Evolutionary conservation across 2,113 vertebrate species (phyloP).

Genomic region (Seriola quinqueradiata): DNA sequence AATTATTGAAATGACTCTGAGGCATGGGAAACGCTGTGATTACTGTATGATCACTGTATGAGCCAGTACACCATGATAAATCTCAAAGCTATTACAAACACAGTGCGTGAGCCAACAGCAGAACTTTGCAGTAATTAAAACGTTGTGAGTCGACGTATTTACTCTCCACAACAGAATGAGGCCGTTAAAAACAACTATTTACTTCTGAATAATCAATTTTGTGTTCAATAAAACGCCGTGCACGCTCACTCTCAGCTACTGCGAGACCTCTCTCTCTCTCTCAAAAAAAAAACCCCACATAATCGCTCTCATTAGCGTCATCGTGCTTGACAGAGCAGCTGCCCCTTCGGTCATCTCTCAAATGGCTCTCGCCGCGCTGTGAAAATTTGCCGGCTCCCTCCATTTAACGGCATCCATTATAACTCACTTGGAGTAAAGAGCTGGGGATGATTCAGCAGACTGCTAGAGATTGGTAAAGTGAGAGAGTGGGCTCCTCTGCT

Average conservation of each 20-base stretch:
- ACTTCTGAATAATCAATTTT: slow-evolving; percentile 14
- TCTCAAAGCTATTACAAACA: slow-evolving; percentile 4
- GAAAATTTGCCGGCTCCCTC: slow-evolving; percentile 38
- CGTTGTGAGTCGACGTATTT: background rate
- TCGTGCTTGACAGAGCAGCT: slow-evolving; percentile 38
- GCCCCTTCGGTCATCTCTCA: slow-evolving; percentile 17
- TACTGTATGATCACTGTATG: background rate
- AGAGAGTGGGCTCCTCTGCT: slow-evolving; percentile 1
- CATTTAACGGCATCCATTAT: slow-evolving; percentile 34
- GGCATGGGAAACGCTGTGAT: background rate
- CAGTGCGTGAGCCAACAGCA: background rate
- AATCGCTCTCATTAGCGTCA: slow-evolving; percentile 38
- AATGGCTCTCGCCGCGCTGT: slow-evolving; percentile 17
- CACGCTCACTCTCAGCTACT: background rate
- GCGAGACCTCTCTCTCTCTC: slow-evolving; percentile 8
- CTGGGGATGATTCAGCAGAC: slow-evolving; percentile 71
- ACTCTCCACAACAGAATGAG: background rate
- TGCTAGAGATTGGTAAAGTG: slow-evolving; percentile 14
- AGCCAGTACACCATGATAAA: slow-evolving; percentile 15
- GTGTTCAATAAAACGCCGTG: background rate
- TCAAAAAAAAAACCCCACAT: slow-evolving; percentile 5
- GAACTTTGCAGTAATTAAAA: slow-evolving; percentile 25
- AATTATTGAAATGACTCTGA: slow-evolving; percentile 2
- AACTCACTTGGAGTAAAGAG: slow-evolving; percentile 48
- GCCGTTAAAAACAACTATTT: slow-evolving; percentile 1